phyloP scores from a whole-genome alignment of 2,113 vertebrate genomes.

The Rhizomys pruinosus region DNA sequence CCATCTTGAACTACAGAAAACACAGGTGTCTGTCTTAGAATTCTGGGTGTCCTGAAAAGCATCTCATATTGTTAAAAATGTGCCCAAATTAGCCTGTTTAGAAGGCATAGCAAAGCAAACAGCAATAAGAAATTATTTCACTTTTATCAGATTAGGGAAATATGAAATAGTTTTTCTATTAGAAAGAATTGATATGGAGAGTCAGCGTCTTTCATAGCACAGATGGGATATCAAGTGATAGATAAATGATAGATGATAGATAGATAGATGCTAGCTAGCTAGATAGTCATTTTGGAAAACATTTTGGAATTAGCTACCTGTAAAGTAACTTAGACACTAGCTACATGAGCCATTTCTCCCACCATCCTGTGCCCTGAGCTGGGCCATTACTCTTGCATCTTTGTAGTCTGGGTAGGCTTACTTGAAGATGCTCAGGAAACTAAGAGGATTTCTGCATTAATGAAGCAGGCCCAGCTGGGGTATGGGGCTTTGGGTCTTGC shows the following conservation, averaged over 20 bases:
- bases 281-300: neutral
- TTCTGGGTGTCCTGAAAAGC: neutral
- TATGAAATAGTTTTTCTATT: neutral
- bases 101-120: neutral
- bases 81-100: neutral
- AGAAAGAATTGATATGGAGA: neutral
- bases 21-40: neutral
- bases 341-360: neutral
- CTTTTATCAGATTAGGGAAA: neutral
- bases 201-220: neutral
- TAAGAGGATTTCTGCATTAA: neutral
- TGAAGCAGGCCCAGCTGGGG: no score
- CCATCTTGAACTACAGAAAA: neutral
- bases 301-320: neutral
- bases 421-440: neutral
- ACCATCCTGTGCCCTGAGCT: neutral
- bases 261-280: no score
- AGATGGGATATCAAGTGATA: no score
- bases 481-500: neutral
- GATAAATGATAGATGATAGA: no score
- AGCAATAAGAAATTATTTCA: neutral
- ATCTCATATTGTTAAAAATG: neutral
- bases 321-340: neutral
- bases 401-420: neutral
- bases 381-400: neutral